These are phyloP conservation scores for Apteryx mantelli DNA, from an alignment of 2,113 vertebrate genomes.

Conservation along the genomic window DNA sequence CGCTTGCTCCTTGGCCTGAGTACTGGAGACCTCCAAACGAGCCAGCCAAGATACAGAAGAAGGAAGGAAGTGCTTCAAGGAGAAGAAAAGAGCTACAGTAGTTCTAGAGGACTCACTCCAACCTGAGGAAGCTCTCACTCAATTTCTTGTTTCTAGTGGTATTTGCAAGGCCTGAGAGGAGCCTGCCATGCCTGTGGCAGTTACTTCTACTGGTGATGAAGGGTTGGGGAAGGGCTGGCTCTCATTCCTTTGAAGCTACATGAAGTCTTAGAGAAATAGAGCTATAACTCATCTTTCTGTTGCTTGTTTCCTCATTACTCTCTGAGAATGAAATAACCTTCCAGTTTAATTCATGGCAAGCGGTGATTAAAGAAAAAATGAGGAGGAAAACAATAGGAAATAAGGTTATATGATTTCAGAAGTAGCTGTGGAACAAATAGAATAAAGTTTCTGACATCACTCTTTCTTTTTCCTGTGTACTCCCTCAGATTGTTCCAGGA, in stretches of 20 bases:
- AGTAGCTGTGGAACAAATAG: neutral
- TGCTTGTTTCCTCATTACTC: neutral
- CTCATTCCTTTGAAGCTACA: neutral
- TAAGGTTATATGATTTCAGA: neutral
- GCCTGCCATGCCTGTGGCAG: neutral
- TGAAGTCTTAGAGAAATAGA: neutral
- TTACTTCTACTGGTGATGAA: neutral
- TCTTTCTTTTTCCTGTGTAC: neutral
- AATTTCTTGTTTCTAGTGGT: neutral
- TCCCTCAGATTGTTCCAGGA: neutral
- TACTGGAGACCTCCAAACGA: neutral
- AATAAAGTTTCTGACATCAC: neutral
- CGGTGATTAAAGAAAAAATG: neutral
- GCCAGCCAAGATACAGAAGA: neutral
- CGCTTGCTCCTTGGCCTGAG: rapidly evolving
- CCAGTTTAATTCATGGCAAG: neutral
- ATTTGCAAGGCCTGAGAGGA: neutral
- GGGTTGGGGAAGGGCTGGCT: neutral
- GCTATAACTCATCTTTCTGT: neutral
- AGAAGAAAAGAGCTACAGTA: neutral
- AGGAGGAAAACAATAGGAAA: neutral
- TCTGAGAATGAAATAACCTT: neutral
- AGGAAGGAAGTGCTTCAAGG: neutral
- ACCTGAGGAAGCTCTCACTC: neutral
- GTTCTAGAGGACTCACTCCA: neutral